Evolutionary conservation across 2,797 vertebrate species (phyloP).

Genomic region (Synaphobranchus kaupii): DNA sequence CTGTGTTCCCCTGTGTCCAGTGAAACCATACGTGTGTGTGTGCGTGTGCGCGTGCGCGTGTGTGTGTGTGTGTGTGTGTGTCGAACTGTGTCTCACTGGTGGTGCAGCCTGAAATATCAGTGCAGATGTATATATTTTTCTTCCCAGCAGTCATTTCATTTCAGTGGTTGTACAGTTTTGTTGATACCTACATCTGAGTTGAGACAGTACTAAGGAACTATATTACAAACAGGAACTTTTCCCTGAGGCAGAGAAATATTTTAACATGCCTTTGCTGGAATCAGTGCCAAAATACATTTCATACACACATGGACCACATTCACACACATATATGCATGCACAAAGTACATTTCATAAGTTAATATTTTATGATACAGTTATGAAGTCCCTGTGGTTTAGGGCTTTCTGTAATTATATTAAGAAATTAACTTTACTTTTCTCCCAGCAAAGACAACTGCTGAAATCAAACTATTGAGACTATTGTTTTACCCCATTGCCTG

Average conservation of each 20-base stretch:
- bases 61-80: not conserved
- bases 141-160: not conserved
- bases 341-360: constrained; percentile 5
- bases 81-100: not conserved
- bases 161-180: constrained; percentile 1
- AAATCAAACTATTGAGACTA: not conserved
- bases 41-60: no score
- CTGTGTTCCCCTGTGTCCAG: constrained; percentile 48
- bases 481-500: constrained; percentile 6
- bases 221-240: not conserved
- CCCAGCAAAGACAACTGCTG: constrained; percentile 7
- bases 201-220: not conserved
- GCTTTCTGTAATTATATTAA: not conserved
- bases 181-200: not conserved
- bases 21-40: constrained; percentile 17
- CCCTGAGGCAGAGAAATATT: not conserved
- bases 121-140: not conserved
- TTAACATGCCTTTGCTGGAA: not conserved
- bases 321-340: constrained; percentile 17
- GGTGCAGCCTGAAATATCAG: not conserved
- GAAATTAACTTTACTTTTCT: not conserved
- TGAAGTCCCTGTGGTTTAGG: not conserved
- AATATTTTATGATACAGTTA: not conserved
- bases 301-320: not conserved
- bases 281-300: not conserved